These are phyloP conservation scores for Lobophora halterata DNA, from an alignment of 2,888 invertebrate genomes.

Conservation along the genomic window DNA sequence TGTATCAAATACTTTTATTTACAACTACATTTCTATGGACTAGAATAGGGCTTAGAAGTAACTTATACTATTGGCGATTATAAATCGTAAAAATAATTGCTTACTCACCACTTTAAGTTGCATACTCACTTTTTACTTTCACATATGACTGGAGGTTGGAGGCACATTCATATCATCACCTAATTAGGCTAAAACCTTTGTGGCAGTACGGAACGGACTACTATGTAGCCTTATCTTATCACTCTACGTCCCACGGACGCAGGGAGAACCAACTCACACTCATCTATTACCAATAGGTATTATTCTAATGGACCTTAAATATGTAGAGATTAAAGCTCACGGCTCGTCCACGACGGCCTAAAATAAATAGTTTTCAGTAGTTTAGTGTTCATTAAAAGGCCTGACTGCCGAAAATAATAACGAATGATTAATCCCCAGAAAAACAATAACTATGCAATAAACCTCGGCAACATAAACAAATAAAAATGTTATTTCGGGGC, in stretches of 20 bases:
- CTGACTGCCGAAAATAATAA: constrained; percentile 64
- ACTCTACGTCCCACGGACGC: constrained; percentile 47
- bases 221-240: constrained; percentile 45
- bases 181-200: constrained; percentile 36
- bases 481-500: constrained; percentile 68
- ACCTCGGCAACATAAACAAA: constrained; percentile 72
- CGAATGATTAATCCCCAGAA: constrained; percentile 51
- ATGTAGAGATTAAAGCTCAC: constrained; percentile 55
- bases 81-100: constrained; percentile 24
- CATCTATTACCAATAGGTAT: constrained; percentile 21
- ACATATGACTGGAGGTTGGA: constrained; percentile 47
- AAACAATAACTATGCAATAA: constrained; percentile 65
- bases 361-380: constrained; percentile 42
- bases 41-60: constrained; percentile 23
- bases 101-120: constrained; percentile 48
- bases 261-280: constrained; percentile 34
- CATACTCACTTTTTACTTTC: constrained; percentile 61
- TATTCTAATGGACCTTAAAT: constrained; percentile 52
- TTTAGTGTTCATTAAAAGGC: constrained; percentile 51
- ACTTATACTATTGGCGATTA: constrained; percentile 20
- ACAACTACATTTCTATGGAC: constrained; percentile 17
- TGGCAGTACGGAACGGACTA: constrained; percentile 25
- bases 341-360: constrained; percentile 35
- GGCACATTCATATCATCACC: constrained; percentile 34
- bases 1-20: constrained; percentile 20